phyloP scores from a whole-genome alignment of 2,797 vertebrate species.

The Anomalospiza imberbis region DNA sequence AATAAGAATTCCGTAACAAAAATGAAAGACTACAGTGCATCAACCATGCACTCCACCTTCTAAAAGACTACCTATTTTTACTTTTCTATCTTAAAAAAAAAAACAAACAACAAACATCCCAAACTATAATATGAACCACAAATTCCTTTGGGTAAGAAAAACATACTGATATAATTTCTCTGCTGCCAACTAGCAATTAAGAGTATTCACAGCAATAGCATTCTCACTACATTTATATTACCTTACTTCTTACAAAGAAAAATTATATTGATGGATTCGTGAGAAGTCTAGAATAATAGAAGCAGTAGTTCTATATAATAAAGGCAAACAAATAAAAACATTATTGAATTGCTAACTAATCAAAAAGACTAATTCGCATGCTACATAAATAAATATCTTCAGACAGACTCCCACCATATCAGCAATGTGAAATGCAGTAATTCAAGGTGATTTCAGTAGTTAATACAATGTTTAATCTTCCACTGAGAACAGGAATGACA shows the following conservation, averaged over 20 bases:
- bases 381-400: background rate
- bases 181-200: background rate
- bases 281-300: background rate
- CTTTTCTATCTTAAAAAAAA: background rate
- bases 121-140: background rate
- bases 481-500: background rate
- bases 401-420: background rate
- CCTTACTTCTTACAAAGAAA: background rate
- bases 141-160: background rate
- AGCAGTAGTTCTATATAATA: background rate
- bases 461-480: background rate
- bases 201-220: background rate
- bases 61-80: background rate
- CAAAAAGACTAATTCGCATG: background rate
- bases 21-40: background rate
- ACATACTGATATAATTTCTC: background rate
- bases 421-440: background rate
- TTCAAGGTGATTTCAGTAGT: background rate
- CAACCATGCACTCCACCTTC: background rate
- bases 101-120: rapidly evolving
- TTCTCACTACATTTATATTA: background rate
- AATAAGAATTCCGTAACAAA: background rate
- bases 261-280: background rate
- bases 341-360: background rate
- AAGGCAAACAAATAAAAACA: background rate